These are phyloP conservation scores for Odontophorus gujanensis DNA, from an alignment of 2,113 vertebrate species.

Conservation along the genomic window DNA sequence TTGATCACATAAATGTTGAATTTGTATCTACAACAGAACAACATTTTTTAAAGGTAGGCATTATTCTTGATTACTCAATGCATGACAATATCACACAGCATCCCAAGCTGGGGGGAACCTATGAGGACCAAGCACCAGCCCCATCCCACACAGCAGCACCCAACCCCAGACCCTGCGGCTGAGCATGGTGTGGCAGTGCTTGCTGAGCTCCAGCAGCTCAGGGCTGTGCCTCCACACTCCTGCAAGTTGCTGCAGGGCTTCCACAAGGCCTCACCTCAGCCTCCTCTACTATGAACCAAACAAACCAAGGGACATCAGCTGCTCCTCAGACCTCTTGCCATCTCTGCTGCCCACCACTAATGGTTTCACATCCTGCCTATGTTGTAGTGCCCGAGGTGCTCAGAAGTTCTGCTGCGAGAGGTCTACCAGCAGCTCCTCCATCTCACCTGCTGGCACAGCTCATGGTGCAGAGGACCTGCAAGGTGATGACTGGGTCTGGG, in stretches of 20 bases:
- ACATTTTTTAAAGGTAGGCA: neutral
- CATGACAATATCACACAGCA: neutral
- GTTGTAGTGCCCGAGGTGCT: neutral
- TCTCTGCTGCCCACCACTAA: neutral
- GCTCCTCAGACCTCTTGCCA: neutral
- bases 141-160: neutral
- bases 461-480: accelerated
- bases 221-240: too few species aligned
- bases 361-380: neutral
- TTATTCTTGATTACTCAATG: neutral
- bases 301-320: neutral
- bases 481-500: neutral
- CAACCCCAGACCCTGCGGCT: neutral
- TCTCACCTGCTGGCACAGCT: accelerated
- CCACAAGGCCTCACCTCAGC: neutral
- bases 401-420: too few species aligned
- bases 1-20: neutral
- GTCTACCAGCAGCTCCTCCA: neutral
- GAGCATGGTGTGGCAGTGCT: too few species aligned
- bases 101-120: too few species aligned
- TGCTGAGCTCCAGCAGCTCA: too few species aligned
- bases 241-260: neutral
- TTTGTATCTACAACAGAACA: neutral
- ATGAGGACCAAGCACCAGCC: neutral
- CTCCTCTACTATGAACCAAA: neutral